phyloP scores from a whole-genome alignment of 1,140 invertebrate genomes.

The Akabosia matsudoensis region DNA sequence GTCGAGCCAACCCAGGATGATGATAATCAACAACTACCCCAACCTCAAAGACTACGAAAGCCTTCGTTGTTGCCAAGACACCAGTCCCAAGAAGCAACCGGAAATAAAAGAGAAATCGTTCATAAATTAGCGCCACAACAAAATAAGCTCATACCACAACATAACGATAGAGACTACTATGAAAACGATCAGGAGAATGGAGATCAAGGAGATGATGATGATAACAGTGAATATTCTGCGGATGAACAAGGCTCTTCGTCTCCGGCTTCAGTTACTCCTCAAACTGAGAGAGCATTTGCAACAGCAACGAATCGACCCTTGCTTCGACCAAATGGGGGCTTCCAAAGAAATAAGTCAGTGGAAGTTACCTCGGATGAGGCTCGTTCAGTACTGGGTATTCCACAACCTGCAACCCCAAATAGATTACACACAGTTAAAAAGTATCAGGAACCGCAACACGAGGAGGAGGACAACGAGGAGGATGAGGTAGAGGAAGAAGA shows the following conservation, averaged over 20 bases:
- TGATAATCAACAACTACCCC: background rate
- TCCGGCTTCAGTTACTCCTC: background rate
- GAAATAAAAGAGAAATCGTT: constrained; percentile 31
- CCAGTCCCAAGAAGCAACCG: background rate
- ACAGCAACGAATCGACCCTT: background rate
- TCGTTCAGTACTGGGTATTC: constrained; percentile 29
- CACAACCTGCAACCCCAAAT: constrained; percentile 12
- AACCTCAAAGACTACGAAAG: background rate
- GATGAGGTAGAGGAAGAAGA: background rate
- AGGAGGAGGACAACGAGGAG: background rate
- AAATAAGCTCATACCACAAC: background rate
- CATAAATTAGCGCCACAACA: background rate
- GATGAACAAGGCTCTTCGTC: background rate
- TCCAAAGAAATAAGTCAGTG: background rate
- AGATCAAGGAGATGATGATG: background rate
- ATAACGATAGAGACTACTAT: constrained; percentile 19
- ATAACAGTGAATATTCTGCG: constrained; percentile 7
- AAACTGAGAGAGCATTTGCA: background rate
- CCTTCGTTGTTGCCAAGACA: background rate
- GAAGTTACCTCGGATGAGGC: constrained; percentile 37
- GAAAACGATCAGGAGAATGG: constrained; percentile 1
- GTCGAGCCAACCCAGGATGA: background rate
- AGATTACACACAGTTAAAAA: background rate
- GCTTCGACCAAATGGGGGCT: background rate
- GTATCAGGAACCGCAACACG: background rate